phyloP scores from a whole-genome alignment of 2,113 vertebrate species.

The Plectropomus leopardus region DNA sequence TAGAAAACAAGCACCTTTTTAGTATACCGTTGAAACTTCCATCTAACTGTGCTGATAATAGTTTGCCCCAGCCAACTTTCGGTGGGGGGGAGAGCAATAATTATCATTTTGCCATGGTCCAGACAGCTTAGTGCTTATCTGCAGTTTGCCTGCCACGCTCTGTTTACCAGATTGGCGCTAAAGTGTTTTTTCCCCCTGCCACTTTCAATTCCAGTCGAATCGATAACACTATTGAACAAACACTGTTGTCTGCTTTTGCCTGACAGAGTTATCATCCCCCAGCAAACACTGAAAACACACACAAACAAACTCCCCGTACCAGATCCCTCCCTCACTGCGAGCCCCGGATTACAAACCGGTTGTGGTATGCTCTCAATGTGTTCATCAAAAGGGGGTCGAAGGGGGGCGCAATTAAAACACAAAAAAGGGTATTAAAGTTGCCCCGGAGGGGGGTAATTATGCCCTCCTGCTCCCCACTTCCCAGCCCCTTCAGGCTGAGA shows the following conservation, averaged over 20 bases:
- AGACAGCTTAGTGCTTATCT: slow-evolving; percentile 74
- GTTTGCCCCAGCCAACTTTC: slow-evolving; percentile 42
- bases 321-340: slow-evolving; percentile 28
- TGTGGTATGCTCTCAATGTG: slow-evolving; percentile 82
- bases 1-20: slow-evolving; percentile 60
- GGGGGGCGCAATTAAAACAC: slow-evolving; percentile 85
- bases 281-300: slow-evolving; percentile 58
- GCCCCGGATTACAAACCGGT: slow-evolving; percentile 78
- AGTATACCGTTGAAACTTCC: slow-evolving; percentile 57
- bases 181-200: slow-evolving; percentile 64
- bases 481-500: slow-evolving; percentile 70
- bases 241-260: slow-evolving; percentile 64
- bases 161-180: slow-evolving; percentile 71
- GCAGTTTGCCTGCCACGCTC: slow-evolving; percentile 68
- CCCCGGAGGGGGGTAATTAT: slow-evolving; percentile 85
- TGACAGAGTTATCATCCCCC: slow-evolving; percentile 69
- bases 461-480: slow-evolving; percentile 70
- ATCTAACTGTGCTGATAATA: slow-evolving; percentile 52
- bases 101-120: slow-evolving; percentile 65
- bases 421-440: slow-evolving; percentile 85
- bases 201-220: slow-evolving; percentile 75
- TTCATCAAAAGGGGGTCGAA: slow-evolving; percentile 77
- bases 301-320: slow-evolving; percentile 48
- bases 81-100: slow-evolving; percentile 43
- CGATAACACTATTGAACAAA: slow-evolving; percentile 74